Conservation (phyloP, 2,888 invertebrate species). For the Pinctada fucata region DNA sequence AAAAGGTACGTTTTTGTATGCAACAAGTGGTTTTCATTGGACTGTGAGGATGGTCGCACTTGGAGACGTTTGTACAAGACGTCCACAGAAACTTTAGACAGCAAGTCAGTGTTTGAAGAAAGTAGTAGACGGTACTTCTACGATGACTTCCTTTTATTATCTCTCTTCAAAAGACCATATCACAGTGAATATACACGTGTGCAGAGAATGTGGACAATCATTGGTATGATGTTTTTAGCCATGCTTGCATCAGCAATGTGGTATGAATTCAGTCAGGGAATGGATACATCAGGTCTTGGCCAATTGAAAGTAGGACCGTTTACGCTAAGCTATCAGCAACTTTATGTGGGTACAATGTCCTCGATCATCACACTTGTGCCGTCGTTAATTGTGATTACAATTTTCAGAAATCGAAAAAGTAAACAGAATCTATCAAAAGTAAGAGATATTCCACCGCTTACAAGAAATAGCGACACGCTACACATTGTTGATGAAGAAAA, state of each 20-base stretch:
- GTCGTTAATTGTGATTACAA: slow-evolving; percentile 35
- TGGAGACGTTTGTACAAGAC: slow-evolving; percentile 44
- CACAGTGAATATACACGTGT: slow-evolving; percentile 56
- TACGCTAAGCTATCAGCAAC: slow-evolving; percentile 48
- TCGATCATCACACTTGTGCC: slow-evolving; percentile 41
- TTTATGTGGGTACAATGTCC: slow-evolving; percentile 55
- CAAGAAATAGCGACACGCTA: not conserved
- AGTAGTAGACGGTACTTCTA: slow-evolving; percentile 40
- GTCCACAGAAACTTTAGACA: slow-evolving; percentile 20
- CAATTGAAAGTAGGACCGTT: slow-evolving; percentile 44
- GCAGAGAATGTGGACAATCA: slow-evolving; percentile 51
- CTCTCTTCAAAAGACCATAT: slow-evolving; percentile 50
- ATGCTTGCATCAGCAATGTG: slow-evolving; percentile 62
- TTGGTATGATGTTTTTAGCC: slow-evolving; percentile 52
- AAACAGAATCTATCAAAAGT: not conserved
- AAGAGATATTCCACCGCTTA: not conserved
- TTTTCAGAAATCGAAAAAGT: slow-evolving; percentile 34
- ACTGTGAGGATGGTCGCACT: slow-evolving; percentile 47
- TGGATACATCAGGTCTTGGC: not conserved
- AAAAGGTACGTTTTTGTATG: slow-evolving; percentile 51
- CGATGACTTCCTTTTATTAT: slow-evolving; percentile 58
- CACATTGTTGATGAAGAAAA: not conserved
- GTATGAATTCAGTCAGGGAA: slow-evolving; percentile 26
- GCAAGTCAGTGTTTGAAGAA: slow-evolving; percentile 20
- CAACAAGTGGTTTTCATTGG: slow-evolving; percentile 52